Evolutionary conservation across 2,113 vertebrate species (phyloP).

Genomic region (Callocephalon fimbriatum): DNA sequence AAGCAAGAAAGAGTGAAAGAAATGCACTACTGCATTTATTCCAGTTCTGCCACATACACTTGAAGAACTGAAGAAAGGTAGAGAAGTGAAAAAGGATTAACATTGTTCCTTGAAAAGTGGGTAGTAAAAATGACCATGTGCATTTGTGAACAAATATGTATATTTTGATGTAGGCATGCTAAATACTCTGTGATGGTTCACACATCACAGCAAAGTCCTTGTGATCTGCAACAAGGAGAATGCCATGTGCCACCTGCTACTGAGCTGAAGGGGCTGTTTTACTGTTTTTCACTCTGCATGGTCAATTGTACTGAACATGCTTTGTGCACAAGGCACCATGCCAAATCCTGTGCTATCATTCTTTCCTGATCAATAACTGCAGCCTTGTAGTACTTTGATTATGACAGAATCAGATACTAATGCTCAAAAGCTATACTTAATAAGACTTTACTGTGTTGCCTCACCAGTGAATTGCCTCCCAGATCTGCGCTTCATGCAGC

Average conservation of each 20-base stretch:
- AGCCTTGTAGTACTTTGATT: not conserved
- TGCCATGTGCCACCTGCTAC: not conserved
- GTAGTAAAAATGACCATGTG: not conserved
- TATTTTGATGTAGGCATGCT: not conserved
- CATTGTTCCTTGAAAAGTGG: not conserved
- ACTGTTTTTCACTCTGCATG: not conserved
- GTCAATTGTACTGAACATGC: not conserved
- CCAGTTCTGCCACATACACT: not conserved
- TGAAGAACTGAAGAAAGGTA: not conserved
- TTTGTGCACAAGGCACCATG: not conserved
- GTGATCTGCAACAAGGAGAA: not conserved
- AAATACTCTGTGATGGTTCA: not conserved
- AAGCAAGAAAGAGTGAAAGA: not conserved
- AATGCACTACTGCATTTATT: not conserved
- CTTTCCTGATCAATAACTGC: not conserved
- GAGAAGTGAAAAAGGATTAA: not conserved
- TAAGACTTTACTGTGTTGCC: not conserved
- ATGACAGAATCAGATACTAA: not conserved
- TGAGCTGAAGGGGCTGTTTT: not conserved
- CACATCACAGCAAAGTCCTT: not conserved
- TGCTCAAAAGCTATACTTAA: not conserved
- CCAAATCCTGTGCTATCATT: not conserved
- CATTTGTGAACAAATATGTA: not conserved
- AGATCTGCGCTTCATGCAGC: not conserved
- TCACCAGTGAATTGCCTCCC: not conserved